Percentiles rank a stretch among this genome's conserved stretches.
These are phyloP conservation scores for Diarsia mendica DNA, from an alignment of 2,888 invertebrate genomes.

Conservation along the genomic window DNA sequence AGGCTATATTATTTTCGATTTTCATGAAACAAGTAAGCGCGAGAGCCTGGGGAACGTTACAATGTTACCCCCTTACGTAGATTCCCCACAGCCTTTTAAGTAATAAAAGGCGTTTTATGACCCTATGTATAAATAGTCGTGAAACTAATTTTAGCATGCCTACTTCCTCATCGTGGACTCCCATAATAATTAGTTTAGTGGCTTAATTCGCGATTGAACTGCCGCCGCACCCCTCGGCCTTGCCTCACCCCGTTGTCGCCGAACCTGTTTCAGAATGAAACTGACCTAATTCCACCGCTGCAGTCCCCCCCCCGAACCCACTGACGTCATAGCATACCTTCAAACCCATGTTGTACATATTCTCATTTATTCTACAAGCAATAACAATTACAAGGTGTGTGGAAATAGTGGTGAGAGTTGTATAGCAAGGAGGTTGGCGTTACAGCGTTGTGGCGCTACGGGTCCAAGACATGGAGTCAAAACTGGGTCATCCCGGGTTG, in stretches of 20 bases:
- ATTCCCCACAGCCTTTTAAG: background rate
- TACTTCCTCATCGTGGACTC: slow-evolving; percentile 32
- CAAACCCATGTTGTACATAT: slow-evolving; percentile 73
- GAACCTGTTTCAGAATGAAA: slow-evolving; percentile 92
- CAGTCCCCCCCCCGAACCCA: slow-evolving; percentile 85
- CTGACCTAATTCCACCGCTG: slow-evolving; percentile 90
- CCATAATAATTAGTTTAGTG: slow-evolving; percentile 76
- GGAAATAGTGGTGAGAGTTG: slow-evolving; percentile 61
- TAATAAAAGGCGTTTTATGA: background rate
- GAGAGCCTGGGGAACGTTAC: background rate
- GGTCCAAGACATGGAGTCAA: slow-evolving; percentile 81
- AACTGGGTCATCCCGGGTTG: slow-evolving; percentile 93
- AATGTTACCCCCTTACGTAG: background rate
- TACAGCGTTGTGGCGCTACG: slow-evolving; percentile 69
- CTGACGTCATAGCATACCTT: slow-evolving; percentile 90
- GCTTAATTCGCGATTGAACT: slow-evolving; percentile 79
- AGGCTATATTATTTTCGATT: background rate
- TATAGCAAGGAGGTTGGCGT: slow-evolving; percentile 51
- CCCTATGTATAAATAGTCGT: background rate
- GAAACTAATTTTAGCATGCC: background rate
- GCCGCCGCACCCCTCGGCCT: slow-evolving; percentile 68
- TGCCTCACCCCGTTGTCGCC: slow-evolving; percentile 72
- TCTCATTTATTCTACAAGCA: slow-evolving; percentile 68
- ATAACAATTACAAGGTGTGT: slow-evolving; percentile 55
- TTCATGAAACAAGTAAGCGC: background rate